phyloP scores from a whole-genome alignment of 2,797 vertebrate species.

The Hypotaenidia philippensis region DNA sequence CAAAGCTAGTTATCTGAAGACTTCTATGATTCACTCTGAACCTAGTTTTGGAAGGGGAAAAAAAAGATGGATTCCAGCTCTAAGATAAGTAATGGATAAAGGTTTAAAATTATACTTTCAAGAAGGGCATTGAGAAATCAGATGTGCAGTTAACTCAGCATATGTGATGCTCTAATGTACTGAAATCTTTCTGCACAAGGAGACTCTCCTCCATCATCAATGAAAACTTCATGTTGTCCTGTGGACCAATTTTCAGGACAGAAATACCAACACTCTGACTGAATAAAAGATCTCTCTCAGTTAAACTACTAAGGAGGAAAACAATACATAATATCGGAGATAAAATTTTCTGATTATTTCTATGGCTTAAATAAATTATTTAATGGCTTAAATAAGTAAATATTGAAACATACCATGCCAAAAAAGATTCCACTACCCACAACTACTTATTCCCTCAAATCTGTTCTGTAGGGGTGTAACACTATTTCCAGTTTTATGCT shows the following conservation, averaged over 20 bases:
- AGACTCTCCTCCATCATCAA: not conserved
- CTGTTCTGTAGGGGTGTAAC: not conserved
- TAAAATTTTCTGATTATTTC: not conserved
- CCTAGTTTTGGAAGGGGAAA: not conserved
- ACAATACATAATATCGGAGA: not conserved
- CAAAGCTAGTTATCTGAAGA: not conserved
- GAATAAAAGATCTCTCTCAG: not conserved
- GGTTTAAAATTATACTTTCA: not conserved
- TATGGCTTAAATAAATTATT: not conserved
- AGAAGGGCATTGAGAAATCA: not conserved
- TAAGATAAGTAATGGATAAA: not conserved
- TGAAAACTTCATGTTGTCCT: not conserved
- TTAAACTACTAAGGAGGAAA: not conserved
- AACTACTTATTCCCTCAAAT: not conserved
- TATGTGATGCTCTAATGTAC: not conserved
- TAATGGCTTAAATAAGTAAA: not conserved
- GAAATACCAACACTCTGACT: not conserved
- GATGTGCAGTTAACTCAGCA: not conserved
- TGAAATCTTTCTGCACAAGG: not conserved
- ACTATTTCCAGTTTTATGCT: not conserved
- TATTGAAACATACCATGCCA: not conserved
- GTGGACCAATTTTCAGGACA: not conserved
- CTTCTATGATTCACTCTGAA: not conserved
- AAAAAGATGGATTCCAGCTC: not conserved
- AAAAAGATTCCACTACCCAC: not conserved